Evolutionary conservation across 2,888 invertebrate species (phyloP).

Genomic region (Drosophila pegasa): DNA sequence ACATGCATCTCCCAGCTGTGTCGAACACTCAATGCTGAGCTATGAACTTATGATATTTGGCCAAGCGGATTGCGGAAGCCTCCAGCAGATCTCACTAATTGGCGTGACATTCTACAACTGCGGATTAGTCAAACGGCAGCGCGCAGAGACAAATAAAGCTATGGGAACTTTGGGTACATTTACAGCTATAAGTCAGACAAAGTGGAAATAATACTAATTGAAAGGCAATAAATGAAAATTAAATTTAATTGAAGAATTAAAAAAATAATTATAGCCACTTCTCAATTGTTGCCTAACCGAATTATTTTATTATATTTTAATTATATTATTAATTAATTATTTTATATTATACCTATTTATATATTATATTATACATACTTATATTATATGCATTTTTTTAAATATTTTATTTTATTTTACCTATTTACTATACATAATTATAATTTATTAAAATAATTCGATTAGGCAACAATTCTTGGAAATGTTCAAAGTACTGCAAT

Average conservation of each 20-base stretch:
- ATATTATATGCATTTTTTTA: too few species aligned
- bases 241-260: background rate
- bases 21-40: constrained; percentile 42
- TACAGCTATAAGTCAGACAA: background rate
- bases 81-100: constrained; percentile 30
- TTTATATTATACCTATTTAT: too few species aligned
- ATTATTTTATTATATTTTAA: too few species aligned
- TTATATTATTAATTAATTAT: too few species aligned
- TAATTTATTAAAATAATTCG: too few species aligned
- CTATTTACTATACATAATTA: too few species aligned
- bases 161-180: background rate
- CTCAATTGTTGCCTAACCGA: too few species aligned
- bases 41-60: constrained; percentile 41
- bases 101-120: constrained; percentile 28
- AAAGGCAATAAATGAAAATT: background rate
- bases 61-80: constrained; percentile 31
- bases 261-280: too few species aligned
- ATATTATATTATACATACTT: too few species aligned
- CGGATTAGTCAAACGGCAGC: background rate
- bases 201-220: background rate
- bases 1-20: constrained; percentile 39
- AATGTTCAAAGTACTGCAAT: too few species aligned
- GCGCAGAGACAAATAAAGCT: background rate
- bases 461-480: too few species aligned
- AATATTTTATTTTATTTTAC: too few species aligned